Evolutionary conservation across 2,888 invertebrate species (phyloP).

Genomic region (Peribatodes rhomboidaria): DNA sequence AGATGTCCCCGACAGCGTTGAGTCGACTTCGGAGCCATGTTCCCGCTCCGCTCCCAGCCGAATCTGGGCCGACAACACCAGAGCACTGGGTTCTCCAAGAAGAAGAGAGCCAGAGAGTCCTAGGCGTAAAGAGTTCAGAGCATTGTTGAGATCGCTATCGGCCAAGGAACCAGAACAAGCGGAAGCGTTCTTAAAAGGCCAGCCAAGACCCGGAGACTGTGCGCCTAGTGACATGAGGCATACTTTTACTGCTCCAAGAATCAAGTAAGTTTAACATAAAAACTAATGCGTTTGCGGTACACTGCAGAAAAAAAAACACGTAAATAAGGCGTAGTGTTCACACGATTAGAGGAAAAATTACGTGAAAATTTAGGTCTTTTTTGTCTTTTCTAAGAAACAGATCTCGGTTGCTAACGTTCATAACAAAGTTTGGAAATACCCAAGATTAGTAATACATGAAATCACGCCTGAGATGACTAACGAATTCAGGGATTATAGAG

Average conservation of each 20-base stretch:
- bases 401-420: too few species aligned
- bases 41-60: slow-evolving; percentile 90
- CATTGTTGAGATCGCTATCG: slow-evolving; percentile 88
- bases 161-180: slow-evolving; percentile 89
- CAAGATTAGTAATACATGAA: background rate
- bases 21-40: slow-evolving; percentile 84
- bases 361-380: too few species aligned
- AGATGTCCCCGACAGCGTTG: slow-evolving; percentile 72
- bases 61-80: slow-evolving; percentile 80
- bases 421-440: background rate
- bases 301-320: too few species aligned
- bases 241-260: slow-evolving; percentile 78
- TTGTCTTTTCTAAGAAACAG: too few species aligned
- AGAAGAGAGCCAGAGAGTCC: slow-evolving; percentile 78
- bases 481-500: background rate
- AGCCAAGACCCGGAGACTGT: slow-evolving; percentile 90
- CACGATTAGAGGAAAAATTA: background rate
- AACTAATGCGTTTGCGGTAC: background rate
- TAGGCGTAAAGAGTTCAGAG: slow-evolving; percentile 85
- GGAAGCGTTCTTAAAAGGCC: slow-evolving; percentile 89
- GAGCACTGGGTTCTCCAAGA: slow-evolving; percentile 74
- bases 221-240: slow-evolving; percentile 85
- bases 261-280: slow-evolving; percentile 68
- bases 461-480: background rate
- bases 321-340: too few species aligned